These are phyloP conservation scores for Uria lomvia DNA, from an alignment of 2,113 vertebrate species.

Conservation along the genomic window DNA sequence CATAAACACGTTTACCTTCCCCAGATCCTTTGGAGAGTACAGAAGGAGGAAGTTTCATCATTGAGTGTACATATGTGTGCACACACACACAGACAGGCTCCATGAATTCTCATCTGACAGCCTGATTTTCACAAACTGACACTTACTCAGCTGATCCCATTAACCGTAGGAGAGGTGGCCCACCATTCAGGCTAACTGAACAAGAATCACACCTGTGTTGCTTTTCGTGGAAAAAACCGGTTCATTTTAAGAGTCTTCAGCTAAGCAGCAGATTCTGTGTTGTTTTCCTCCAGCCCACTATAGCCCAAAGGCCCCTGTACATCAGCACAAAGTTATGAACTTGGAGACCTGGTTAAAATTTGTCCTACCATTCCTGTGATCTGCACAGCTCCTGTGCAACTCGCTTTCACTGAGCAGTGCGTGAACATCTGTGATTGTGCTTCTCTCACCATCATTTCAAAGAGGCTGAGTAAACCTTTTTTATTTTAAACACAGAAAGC, in stretches of 20 bases:
- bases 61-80: fast-evolving
- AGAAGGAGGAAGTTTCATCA: neutral
- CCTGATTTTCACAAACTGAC: neutral
- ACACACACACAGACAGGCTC: too few species aligned
- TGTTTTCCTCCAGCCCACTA: neutral
- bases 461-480: neutral
- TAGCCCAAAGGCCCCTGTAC: neutral
- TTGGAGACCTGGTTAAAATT: neutral
- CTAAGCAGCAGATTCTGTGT: neutral
- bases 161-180: neutral
- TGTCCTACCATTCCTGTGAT: neutral
- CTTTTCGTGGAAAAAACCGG: neutral
- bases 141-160: neutral
- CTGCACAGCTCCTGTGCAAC: neutral
- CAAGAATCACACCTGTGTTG: neutral
- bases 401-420: neutral
- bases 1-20: neutral
- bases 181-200: neutral
- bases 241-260: neutral
- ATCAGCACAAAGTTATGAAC: neutral
- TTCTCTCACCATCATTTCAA: neutral
- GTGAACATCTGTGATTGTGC: neutral
- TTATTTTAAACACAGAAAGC: neutral
- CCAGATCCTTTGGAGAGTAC: neutral
- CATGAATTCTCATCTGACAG: neutral